These are phyloP conservation scores for Notiomystis cincta DNA, from an alignment of 2,113 vertebrate genomes.

Conservation along the genomic window DNA sequence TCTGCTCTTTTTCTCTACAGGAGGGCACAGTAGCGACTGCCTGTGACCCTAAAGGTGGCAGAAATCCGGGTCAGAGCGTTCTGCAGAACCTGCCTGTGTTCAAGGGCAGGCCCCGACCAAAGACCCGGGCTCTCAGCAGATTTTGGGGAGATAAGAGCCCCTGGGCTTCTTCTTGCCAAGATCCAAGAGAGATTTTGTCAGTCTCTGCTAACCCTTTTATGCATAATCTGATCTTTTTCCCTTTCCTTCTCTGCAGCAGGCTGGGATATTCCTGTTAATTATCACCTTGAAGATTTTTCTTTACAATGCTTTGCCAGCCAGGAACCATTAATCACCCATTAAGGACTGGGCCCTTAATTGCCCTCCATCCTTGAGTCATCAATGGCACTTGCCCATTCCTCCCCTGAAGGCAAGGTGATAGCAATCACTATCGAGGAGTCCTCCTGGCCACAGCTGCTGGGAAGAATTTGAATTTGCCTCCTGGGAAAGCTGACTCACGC, in stretches of 20 bases:
- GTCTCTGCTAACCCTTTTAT: not conserved
- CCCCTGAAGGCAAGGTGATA: not conserved
- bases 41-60: not conserved
- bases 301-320: not conserved
- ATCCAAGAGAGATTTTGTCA: not conserved
- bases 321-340: not conserved
- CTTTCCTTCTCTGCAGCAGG: not conserved
- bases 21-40: not conserved
- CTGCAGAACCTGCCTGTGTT: not conserved
- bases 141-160: not conserved
- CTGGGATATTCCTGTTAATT: not conserved
- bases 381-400: not conserved
- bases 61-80: not conserved
- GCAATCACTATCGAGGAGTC: not conserved
- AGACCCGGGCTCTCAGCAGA: not conserved
- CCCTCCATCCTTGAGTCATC: not conserved
- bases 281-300: not conserved
- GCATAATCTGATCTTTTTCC: not conserved
- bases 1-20: not conserved
- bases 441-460: not conserved
- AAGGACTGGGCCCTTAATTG: not conserved
- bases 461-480: not conserved
- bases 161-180: not conserved
- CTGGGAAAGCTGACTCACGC: not conserved
- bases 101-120: not conserved